Base-by-base conservation (phyloP, 2,888 invertebrate genomes). In the Nowickia ferox region DNA sequence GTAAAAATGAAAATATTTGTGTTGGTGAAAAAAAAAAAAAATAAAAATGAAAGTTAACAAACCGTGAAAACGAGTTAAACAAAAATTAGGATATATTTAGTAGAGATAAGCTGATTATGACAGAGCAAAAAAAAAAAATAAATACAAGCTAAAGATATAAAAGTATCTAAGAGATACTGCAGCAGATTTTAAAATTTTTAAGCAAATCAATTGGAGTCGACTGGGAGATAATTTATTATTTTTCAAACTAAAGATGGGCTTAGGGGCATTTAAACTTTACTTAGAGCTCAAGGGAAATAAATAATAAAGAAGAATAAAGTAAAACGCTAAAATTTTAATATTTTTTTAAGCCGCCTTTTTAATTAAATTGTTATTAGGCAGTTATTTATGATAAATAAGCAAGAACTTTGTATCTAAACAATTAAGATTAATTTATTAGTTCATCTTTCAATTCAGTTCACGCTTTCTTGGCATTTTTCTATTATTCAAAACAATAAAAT, bases 41-140 rank as follows among this genome's bases (percentile, higher is more conserved):
- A 19, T 51, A 6, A 48, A 30, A 66, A 40, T 59, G 77, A 68
- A 68, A 78, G 69, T 78, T 61, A 77, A 78, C 78, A 51, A 44
- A 78, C 42, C 69, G 59, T 42, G 11, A 69, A 78, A 61, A 68
- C 17, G 22, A 66, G 22, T 57, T 77, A 59, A 68, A 51, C 19
- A 40, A 77, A 40, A 77, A 77, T 48, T 48, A 44, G 9, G 17
- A n/a, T 55, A 6, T 8, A 38, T 38, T 38, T 15, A 65, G 44
- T 22, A 19, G 19, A 22, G 22, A 65, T 44, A 63, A 51, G n/a
- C 15, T 68, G 19, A 22, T 9, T 44, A n/a, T n/a, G n/a, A n/a
- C n/a, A n/a, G n/a, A n/a, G n/a, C n/a, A n/a, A n/a, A 53, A 61
- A 17, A 55, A 44, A 42, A 13, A 55, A 22, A 9, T 22, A 57